phyloP scores from a whole-genome alignment of 2,888 invertebrate species.

The Leptura quadrifasciata region DNA sequence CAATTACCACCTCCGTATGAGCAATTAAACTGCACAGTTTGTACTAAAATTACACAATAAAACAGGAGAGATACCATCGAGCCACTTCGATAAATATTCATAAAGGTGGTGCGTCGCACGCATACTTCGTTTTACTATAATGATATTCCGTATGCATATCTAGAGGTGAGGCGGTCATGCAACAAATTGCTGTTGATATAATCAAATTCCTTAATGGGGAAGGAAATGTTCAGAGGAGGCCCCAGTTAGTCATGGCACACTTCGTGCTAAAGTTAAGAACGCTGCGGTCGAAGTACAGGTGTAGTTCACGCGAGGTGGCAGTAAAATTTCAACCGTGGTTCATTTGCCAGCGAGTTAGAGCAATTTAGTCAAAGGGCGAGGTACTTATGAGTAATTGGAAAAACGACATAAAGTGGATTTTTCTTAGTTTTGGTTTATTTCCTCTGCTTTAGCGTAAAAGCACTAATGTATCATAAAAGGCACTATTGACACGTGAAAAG shows the following conservation, averaged over 20 bases:
- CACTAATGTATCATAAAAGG: no score
- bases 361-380: neutral
- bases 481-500: no score
- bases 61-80: neutral
- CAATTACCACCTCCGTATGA: neutral
- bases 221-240: conserved; percentile 28
- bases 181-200: conserved; percentile 43
- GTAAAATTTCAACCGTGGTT: neutral
- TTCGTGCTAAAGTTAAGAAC: neutral
- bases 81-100: conserved; percentile 16
- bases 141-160: conserved; percentile 4
- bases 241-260: conserved; percentile 37
- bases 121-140: neutral
- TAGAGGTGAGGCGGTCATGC: conserved; percentile 37
- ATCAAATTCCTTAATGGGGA: conserved; percentile 39
- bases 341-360: neutral
- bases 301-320: neutral
- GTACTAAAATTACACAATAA: neutral
- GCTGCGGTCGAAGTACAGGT: neutral
- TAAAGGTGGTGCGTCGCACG: neutral
- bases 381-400: neutral
- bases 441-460: no score
- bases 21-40: neutral
- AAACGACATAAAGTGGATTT: neutral
- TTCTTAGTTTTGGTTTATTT: no score